Base-by-base conservation (phyloP, 1,140 invertebrate species). In the Calephelis virginiensis region DNA sequence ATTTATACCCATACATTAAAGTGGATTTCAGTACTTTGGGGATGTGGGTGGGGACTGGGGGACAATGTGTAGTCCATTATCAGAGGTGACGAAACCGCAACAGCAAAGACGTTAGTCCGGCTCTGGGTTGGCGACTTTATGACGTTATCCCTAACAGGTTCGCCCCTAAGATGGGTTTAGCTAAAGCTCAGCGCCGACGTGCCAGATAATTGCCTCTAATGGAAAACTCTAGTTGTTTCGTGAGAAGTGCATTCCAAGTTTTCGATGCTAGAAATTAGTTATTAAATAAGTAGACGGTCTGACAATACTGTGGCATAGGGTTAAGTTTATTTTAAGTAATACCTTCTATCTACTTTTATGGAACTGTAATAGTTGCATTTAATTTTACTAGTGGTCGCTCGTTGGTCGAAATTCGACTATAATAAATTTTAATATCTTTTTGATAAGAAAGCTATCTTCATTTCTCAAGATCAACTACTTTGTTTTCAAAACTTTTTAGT, bases 111-210 rank as follows among this genome's bases (percentile, higher is more conserved):
- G 82, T 83, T 86, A 87, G 84, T 84, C 84, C 80, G 82, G 80
- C 78, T 80, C 76, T 79, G 83, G 81, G 80, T 81, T 82, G 83
- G 78, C 79, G 85, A 87, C 79, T 89, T 89, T 89, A 88, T 88
- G 83, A 90, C 86, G 82, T 89, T 89, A 90, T 90, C 86, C 85
- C 85, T 89, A 89, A 90, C 86, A 88, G 85, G 83, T 85, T 83
- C 74, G 77, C 79, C 82, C 76, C 71, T 75, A 77, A 77, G 82
- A 81, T 82, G 78, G 84, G 73, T 73, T 75, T 76, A 71, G 64
- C 6, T 11, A 14, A 53, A 59, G 83, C 83, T 82, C 77, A 72
- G 81, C 81, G 78, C 81, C 78, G 85, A 83, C 83, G 81, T 85
- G 83, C 78, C 81, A 85, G 85, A 89, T 90, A 90, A 90, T 90